Percentiles rank a stretch among this genome's conserved stretches.
These are phyloP conservation scores for Pteria penguin DNA, from an alignment of 2,888 invertebrate species.

Conservation along the genomic window DNA sequence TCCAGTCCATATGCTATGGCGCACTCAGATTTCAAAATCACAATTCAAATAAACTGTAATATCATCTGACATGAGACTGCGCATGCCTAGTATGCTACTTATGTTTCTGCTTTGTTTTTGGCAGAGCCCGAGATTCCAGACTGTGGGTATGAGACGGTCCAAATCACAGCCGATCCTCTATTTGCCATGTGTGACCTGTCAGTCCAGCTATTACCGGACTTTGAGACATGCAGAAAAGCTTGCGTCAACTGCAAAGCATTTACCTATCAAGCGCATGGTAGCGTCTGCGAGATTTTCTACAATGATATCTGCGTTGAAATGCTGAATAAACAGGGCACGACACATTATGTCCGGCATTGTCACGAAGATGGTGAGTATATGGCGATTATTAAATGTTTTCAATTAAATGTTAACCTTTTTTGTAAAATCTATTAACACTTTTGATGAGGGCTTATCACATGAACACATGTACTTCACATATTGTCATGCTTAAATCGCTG, in stretches of 20 bases:
- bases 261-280: constrained; percentile 25
- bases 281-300: constrained; percentile 30
- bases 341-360: constrained; percentile 36
- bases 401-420: too few species aligned
- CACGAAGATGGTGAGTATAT: constrained; percentile 26
- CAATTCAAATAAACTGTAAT: too few species aligned
- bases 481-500: too few species aligned
- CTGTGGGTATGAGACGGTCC: constrained; percentile 37
- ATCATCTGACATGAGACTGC: too few species aligned
- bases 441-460: too few species aligned
- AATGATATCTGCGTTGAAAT: constrained; percentile 34
- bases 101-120: neutral
- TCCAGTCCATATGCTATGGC: too few species aligned
- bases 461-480: too few species aligned
- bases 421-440: too few species aligned
- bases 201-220: neutral
- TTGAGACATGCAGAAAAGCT: constrained; percentile 20
- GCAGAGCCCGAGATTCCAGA: neutral
- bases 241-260: constrained; percentile 36
- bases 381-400: too few species aligned
- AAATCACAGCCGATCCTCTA: constrained; percentile 23
- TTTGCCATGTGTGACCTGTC: constrained; percentile 34
- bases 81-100: too few species aligned
- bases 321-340: constrained; percentile 35
- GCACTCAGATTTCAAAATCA: too few species aligned